Conservation (phyloP, 2,888 invertebrate species). For the Eulithis testata region DNA sequence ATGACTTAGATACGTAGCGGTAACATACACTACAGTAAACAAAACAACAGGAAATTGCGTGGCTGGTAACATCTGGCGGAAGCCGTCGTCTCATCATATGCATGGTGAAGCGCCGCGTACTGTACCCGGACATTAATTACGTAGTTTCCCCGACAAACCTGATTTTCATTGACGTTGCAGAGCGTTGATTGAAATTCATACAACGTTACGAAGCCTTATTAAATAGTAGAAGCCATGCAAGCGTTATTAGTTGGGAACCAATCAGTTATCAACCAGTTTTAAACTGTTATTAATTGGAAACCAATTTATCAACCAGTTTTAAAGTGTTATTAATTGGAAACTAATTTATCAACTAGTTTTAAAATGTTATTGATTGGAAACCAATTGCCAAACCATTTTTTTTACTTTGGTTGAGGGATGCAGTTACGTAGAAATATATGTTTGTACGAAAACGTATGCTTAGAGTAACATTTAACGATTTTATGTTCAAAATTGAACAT, state of each 20-base stretch:
- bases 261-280: too few species aligned
- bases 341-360: too few species aligned
- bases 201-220: constrained; percentile 16
- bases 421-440: too few species aligned
- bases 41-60: constrained; percentile 8
- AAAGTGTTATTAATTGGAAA: too few species aligned
- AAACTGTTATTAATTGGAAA: too few species aligned
- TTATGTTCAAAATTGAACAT: too few species aligned
- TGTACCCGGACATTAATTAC: constrained; percentile 34
- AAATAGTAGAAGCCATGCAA: constrained; percentile 7
- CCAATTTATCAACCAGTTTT: too few species aligned
- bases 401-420: too few species aligned
- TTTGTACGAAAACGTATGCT: too few species aligned
- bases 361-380: too few species aligned
- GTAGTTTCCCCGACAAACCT: constrained; percentile 29
- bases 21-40: not conserved
- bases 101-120: constrained; percentile 15
- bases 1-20: not conserved
- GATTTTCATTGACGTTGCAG: constrained; percentile 35
- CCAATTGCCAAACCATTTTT: too few species aligned
- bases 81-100: constrained; percentile 3
- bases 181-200: constrained; percentile 33
- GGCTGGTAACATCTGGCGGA: not conserved
- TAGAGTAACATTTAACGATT: too few species aligned
- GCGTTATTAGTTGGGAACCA: not conserved